These are phyloP conservation scores for Hestina assimilis DNA, from an alignment of 1,140 invertebrate species.

Conservation along the genomic window DNA sequence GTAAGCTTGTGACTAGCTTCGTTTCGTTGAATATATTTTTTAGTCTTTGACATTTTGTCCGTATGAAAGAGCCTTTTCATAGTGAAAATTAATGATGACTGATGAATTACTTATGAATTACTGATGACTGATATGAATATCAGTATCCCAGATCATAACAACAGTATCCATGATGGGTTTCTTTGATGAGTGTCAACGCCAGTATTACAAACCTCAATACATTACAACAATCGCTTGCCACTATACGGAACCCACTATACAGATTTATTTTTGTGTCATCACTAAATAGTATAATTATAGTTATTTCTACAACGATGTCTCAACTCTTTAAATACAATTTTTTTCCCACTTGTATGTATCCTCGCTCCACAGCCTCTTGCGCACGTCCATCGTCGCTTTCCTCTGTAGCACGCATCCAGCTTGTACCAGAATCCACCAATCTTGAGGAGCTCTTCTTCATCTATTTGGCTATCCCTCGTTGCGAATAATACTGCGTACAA, in stretches of 20 bases:
- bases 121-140: too few relatives aligned
- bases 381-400: constrained; percentile 59
- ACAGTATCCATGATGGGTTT: too few relatives aligned
- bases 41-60: too few relatives aligned
- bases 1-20: too few relatives aligned
- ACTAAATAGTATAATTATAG: constrained; percentile 43
- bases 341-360: constrained; percentile 62
- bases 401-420: constrained; percentile 51
- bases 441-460: constrained; percentile 50
- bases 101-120: too few relatives aligned
- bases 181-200: too few relatives aligned
- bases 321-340: constrained; percentile 53
- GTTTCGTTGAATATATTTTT: too few relatives aligned
- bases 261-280: not conserved
- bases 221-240: too few relatives aligned
- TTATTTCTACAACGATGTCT: constrained; percentile 49
- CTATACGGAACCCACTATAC: not conserved
- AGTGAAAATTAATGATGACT: too few relatives aligned
- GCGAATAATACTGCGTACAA: constrained; percentile 17
- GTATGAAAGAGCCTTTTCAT: too few relatives aligned
- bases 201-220: too few relatives aligned
- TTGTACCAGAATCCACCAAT: constrained; percentile 62
- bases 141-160: too few relatives aligned
- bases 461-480: constrained; percentile 3
- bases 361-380: constrained; percentile 58